Evolutionary conservation across 1,140 invertebrate genomes (phyloP).

Genomic region (Calosoma granatense): DNA sequence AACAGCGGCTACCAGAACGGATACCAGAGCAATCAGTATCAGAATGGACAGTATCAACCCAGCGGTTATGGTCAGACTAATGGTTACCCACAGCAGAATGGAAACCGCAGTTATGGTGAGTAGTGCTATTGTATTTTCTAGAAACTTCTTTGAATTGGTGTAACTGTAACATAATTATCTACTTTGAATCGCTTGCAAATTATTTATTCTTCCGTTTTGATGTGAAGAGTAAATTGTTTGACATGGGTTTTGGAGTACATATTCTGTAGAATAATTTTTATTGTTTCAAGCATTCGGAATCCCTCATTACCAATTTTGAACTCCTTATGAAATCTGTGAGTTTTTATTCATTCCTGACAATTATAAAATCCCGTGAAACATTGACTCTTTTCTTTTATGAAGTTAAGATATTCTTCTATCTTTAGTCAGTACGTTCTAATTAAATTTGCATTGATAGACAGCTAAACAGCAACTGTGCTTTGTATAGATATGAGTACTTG

Average conservation of each 20-base stretch:
- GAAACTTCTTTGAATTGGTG: too few relatives aligned
- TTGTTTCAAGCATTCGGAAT: background rate
- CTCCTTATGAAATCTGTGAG: background rate
- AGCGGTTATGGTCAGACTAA: slow-evolving; percentile 17
- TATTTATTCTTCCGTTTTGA: too few relatives aligned
- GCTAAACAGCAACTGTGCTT: too few relatives aligned
- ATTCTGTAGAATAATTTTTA: background rate
- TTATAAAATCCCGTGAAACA: too few relatives aligned
- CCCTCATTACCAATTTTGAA: background rate
- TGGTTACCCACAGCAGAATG: slow-evolving; percentile 20
- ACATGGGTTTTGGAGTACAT: background rate
- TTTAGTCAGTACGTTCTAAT: too few relatives aligned
- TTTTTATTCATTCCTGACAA: background rate
- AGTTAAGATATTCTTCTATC: too few relatives aligned
- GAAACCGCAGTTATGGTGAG: slow-evolving; percentile 25
- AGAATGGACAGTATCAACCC: slow-evolving; percentile 25
- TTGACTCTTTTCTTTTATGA: too few relatives aligned
- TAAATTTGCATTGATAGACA: too few relatives aligned
- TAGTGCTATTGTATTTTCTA: slow-evolving; percentile 29
- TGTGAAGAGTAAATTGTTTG: too few relatives aligned
- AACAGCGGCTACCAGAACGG: slow-evolving; percentile 32
- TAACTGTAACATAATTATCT: too few relatives aligned
- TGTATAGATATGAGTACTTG: too few relatives aligned
- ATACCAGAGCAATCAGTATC: slow-evolving; percentile 26
- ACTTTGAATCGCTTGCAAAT: too few relatives aligned